These are phyloP conservation scores for Drosophila suzukii DNA, from an alignment of 1,140 invertebrate species.

Conservation along the genomic window DNA sequence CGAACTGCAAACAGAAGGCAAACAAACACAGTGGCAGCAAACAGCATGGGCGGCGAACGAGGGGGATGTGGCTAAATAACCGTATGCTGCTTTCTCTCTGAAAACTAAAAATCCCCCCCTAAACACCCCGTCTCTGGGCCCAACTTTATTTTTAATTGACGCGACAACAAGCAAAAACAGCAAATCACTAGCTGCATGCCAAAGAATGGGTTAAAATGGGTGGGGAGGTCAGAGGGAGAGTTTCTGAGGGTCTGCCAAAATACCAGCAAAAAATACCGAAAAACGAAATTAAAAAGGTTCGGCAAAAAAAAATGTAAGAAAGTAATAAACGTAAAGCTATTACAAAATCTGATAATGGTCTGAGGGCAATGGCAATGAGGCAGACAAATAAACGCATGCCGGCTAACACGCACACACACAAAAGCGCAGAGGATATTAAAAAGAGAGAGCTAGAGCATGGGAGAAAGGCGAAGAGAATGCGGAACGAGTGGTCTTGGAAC, in stretches of 20 bases:
- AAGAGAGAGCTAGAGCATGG: slow-evolving; percentile 10
- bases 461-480: slow-evolving; percentile 2
- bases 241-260: background rate
- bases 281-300: slow-evolving; percentile 62
- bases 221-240: too few relatives aligned
- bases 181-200: slow-evolving; percentile 66
- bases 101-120: slow-evolving; percentile 31
- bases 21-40: slow-evolving; percentile 41
- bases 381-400: slow-evolving; percentile 66
- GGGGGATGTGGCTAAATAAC: slow-evolving; percentile 51
- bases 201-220: background rate
- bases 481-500: slow-evolving; percentile 67
- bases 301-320: slow-evolving; percentile 72
- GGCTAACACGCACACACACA: slow-evolving; percentile 42
- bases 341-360: slow-evolving; percentile 83
- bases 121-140: background rate
- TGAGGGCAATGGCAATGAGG: slow-evolving; percentile 70
- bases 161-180: slow-evolving; percentile 56
- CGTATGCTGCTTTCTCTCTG: slow-evolving; percentile 16
- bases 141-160: slow-evolving; percentile 54
- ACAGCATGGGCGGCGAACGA: slow-evolving; percentile 16
- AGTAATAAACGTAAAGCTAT: slow-evolving; percentile 84
- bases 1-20: slow-evolving; percentile 69
- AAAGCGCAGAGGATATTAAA: slow-evolving; percentile 14
- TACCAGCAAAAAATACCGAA: slow-evolving; percentile 64